These are phyloP conservation scores for Noctua comes DNA, from an alignment of 2,888 invertebrate species.

Conservation along the genomic window DNA sequence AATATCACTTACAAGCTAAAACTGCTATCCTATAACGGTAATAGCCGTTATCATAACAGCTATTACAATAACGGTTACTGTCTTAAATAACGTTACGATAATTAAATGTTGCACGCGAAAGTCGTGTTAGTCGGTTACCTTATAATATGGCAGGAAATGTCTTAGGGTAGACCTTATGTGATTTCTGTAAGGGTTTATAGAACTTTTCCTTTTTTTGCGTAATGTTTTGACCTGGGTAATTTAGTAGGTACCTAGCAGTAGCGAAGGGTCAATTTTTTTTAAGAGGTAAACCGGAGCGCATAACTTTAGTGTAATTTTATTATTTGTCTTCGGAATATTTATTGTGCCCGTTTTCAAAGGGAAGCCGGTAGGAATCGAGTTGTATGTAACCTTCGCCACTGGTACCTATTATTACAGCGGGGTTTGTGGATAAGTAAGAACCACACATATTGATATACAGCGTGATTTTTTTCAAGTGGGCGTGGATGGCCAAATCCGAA, in stretches of 20 bases:
- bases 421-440: too few relatives aligned
- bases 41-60: conserved; percentile 59
- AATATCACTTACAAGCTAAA: conserved; percentile 62
- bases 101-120: conserved; percentile 57
- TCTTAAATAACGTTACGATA: conserved; percentile 60
- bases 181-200: conserved; percentile 7
- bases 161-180: conserved; percentile 6
- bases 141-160: conserved; percentile 43
- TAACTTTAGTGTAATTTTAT: too few relatives aligned
- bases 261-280: too few relatives aligned
- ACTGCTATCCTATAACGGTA: conserved; percentile 56
- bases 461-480: too few relatives aligned
- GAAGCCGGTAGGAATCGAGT: too few relatives aligned
- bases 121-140: conserved; percentile 42
- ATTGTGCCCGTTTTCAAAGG: too few relatives aligned
- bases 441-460: too few relatives aligned
- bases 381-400: too few relatives aligned
- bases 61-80: conserved; percentile 59
- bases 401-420: background rate
- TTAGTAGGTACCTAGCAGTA: too few relatives aligned
- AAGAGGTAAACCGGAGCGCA: too few relatives aligned
- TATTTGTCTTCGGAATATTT: too few relatives aligned
- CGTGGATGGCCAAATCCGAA: too few relatives aligned
- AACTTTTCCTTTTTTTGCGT: background rate
- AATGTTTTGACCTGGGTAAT: background rate